Conservation (phyloP, 1,140 invertebrate genomes). For the Heliconius himera region DNA sequence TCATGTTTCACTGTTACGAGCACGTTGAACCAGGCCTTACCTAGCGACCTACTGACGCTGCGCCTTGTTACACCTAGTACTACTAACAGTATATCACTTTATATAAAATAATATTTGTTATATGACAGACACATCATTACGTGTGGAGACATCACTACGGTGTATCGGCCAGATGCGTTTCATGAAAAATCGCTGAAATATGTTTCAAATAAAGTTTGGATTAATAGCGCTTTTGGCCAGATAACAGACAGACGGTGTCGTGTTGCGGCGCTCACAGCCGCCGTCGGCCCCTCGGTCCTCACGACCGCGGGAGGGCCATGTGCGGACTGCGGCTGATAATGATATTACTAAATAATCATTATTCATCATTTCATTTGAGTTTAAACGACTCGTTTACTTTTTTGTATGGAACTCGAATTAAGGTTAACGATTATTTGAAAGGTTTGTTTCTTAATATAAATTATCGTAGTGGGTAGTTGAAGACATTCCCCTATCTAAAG, state of each 20-base stretch:
- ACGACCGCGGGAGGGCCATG: background rate
- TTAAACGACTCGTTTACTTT: background rate
- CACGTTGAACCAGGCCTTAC: background rate
- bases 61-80: background rate
- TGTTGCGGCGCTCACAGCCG: background rate
- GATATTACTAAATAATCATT: background rate
- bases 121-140: background rate
- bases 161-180: background rate
- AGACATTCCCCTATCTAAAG: conserved; percentile 3
- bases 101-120: background rate
- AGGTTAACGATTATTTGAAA: background rate
- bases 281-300: background rate
- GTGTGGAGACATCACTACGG: no score
- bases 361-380: background rate
- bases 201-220: background rate
- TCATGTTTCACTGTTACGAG: conserved; percentile 25
- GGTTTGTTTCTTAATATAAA: background rate
- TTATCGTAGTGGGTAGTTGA: background rate
- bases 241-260: background rate
- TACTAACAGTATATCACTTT: background rate
- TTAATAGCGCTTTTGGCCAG: background rate
- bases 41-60: background rate
- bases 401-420: background rate
- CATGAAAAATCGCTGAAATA: background rate
- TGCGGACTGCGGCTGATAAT: background rate